Percentiles rank a stretch among this genome's conserved stretches.
Evolutionary conservation across 2,888 invertebrate genomes (phyloP).

Genomic region (Drosophila meridiana): DNA sequence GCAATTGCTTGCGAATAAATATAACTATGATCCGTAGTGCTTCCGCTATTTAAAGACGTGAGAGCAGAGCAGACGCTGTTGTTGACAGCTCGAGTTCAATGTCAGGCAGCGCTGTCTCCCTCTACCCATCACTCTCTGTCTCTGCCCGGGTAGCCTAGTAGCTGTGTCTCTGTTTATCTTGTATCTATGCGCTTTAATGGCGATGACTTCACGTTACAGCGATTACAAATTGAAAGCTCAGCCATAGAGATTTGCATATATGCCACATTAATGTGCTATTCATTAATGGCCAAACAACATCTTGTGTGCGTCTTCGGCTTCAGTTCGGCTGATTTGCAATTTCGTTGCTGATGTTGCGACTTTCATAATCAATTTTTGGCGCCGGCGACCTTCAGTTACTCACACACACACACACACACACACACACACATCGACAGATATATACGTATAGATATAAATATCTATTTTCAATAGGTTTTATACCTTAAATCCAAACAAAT

Average conservation of each 20-base stretch:
- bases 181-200: constrained; percentile 21
- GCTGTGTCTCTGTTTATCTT: constrained; percentile 12
- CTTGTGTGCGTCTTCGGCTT: constrained; percentile 19
- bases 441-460: neutral
- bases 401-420: neutral
- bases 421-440: neutral
- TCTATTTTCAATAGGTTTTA: constrained; percentile 38
- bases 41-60: constrained; percentile 53
- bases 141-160: neutral
- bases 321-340: constrained; percentile 35
- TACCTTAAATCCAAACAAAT: constrained; percentile 59
- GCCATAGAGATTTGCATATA: constrained; percentile 63
- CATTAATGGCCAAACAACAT: constrained; percentile 49
- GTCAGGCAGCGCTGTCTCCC: constrained; percentile 42
- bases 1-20: constrained; percentile 63
- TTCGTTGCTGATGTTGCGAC: constrained; percentile 55
- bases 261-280: constrained; percentile 45
- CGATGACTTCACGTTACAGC: constrained; percentile 46
- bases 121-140: neutral
- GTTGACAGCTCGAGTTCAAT: constrained; percentile 65
- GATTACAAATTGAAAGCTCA: constrained; percentile 36
- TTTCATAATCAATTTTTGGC: constrained; percentile 65
- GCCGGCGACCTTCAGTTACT: constrained; percentile 69
- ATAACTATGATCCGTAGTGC: constrained; percentile 52
- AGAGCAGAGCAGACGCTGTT: constrained; percentile 3